A percentile compares a stretch with the other conserved stretches of the same genome.
These are phyloP conservation scores for Chelmon rostratus DNA, from an alignment of 2,797 vertebrate species.

Conservation along the genomic window DNA sequence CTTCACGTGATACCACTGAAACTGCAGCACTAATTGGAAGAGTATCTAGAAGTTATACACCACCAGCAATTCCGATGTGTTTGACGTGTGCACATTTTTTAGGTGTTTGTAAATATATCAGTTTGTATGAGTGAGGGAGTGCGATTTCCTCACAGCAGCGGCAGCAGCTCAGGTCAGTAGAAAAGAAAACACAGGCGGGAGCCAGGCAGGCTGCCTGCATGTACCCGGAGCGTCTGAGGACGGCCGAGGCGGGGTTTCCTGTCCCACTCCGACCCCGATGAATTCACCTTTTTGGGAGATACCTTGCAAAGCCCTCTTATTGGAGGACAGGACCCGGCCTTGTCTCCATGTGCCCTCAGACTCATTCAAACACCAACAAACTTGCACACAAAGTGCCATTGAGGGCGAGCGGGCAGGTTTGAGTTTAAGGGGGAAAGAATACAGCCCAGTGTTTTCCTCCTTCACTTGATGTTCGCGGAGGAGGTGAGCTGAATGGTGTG, in stretches of 20 bases:
- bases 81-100: neutral
- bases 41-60: neutral
- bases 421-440: constrained; percentile 62
- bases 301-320: constrained; percentile 61
- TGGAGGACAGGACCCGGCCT: constrained; percentile 73
- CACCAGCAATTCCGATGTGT: neutral
- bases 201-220: constrained; percentile 43
- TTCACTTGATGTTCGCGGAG: constrained; percentile 48
- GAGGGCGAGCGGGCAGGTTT: constrained; percentile 56
- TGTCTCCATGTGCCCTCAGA: constrained; percentile 63
- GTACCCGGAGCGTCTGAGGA: constrained; percentile 50
- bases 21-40: neutral
- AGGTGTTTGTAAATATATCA: neutral
- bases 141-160: constrained; percentile 33
- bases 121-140: constrained; percentile 7
- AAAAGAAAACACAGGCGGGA: constrained; percentile 64
- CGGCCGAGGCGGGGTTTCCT: constrained; percentile 84
- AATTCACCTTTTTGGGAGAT: constrained; percentile 82
- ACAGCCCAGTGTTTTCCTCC: constrained; percentile 72
- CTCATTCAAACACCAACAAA: constrained; percentile 71
- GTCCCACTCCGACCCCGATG: constrained; percentile 64
- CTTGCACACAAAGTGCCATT: constrained; percentile 79
- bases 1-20: neutral
- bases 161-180: constrained; percentile 38
- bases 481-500: constrained; percentile 46